These are phyloP conservation scores for Leptinotarsa haldemani DNA, from an alignment of 2,888 invertebrate species.

Conservation along the genomic window DNA sequence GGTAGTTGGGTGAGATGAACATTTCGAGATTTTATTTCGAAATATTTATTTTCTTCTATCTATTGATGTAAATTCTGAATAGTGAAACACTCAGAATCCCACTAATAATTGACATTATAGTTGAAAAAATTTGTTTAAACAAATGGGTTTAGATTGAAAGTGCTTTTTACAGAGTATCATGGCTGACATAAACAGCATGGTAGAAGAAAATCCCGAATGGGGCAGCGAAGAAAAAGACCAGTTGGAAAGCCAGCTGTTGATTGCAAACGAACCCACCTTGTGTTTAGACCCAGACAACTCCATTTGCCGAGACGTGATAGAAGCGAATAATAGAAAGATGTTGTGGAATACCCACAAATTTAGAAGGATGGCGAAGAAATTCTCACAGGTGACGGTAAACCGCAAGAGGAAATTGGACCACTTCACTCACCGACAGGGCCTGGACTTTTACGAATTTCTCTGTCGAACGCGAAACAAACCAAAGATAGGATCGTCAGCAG, in stretches of 20 bases:
- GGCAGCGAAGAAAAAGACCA: conserved; percentile 80
- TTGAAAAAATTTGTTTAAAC: not conserved
- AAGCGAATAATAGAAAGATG: conserved; percentile 79
- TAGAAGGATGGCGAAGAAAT: conserved; percentile 80
- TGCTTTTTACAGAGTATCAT: conserved; percentile 57
- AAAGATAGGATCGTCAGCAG: conserved; percentile 59
- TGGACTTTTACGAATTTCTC: conserved; percentile 80
- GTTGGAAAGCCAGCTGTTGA: conserved; percentile 86
- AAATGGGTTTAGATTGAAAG: too few relatives aligned
- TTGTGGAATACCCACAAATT: conserved; percentile 81
- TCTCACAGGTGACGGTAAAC: conserved; percentile 83
- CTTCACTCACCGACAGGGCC: conserved; percentile 81
- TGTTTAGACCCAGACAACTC: conserved; percentile 91
- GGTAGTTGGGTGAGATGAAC: too few relatives aligned
- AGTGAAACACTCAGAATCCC: too few relatives aligned
- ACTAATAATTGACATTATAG: not conserved
- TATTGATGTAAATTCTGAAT: too few relatives aligned
- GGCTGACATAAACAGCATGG: conserved; percentile 59
- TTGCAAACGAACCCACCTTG: conserved; percentile 87
- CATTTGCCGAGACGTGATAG: conserved; percentile 80
- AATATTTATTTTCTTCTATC: too few relatives aligned
- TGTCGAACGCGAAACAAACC: conserved; percentile 67
- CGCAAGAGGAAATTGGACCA: conserved; percentile 89
- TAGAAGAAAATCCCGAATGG: conserved; percentile 69
- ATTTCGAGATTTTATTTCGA: too few relatives aligned